Percentiles rank a stretch among this genome's conserved stretches.
Evolutionary conservation across 1,140 invertebrate species (phyloP).

Genomic region (Penaeus indicus): DNA sequence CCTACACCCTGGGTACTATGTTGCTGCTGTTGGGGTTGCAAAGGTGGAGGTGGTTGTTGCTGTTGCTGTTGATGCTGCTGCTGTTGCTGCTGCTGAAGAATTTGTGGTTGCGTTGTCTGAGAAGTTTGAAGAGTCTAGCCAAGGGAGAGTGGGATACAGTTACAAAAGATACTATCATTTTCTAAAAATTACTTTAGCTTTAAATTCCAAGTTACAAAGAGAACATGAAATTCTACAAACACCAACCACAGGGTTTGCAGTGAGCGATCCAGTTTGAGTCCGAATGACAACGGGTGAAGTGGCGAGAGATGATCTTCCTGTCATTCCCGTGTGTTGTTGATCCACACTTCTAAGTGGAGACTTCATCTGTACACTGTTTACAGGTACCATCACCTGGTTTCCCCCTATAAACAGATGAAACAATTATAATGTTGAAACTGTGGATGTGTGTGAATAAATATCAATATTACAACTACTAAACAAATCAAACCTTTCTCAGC

Average conservation of each 20-base stretch:
- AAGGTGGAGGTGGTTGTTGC: slow-evolving; percentile 33
- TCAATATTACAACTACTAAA: no score
- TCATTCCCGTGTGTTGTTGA: slow-evolving; percentile 46
- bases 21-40: slow-evolving; percentile 54
- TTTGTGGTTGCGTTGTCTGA: slow-evolving; percentile 2
- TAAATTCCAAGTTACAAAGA: no score
- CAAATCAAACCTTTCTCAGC: no score
- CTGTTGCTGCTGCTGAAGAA: slow-evolving; percentile 28
- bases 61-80: slow-evolving; percentile 42
- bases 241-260: slow-evolving; percentile 51
- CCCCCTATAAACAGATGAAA: neutral
- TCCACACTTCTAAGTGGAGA: slow-evolving; percentile 49
- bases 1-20: slow-evolving; percentile 36
- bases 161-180: no score
- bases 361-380: slow-evolving; percentile 58
- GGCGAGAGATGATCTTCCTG: slow-evolving; percentile 45
- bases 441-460: no score
- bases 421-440: no score
- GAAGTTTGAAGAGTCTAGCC: no score
- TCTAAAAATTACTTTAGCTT: no score
- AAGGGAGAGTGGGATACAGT: no score
- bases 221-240: neutral
- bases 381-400: slow-evolving; percentile 62
- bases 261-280: slow-evolving; percentile 51
- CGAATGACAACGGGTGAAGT: slow-evolving; percentile 57